phyloP scores from a whole-genome alignment of 2,797 vertebrate genomes.

The Sphenodon punctatus region DNA sequence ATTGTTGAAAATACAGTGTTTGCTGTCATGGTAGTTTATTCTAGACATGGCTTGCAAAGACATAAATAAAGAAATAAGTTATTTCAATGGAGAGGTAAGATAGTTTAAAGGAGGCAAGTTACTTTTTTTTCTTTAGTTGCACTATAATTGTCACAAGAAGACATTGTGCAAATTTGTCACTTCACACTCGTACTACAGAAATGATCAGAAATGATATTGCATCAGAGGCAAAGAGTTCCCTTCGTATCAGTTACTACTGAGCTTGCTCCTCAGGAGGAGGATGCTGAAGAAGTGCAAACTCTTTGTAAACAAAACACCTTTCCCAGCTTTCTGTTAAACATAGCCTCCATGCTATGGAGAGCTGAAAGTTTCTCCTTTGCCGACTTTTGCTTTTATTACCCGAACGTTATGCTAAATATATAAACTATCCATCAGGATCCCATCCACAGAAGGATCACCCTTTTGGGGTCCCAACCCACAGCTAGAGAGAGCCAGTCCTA shows the following conservation, averaged over 20 bases:
- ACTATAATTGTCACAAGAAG: neutral
- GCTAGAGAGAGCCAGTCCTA: neutral
- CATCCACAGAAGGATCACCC: too few relatives aligned
- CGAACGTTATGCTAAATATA: too few relatives aligned
- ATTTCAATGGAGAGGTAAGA: neutral
- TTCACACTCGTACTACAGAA: neutral
- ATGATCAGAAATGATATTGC: neutral
- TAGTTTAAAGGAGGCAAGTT: neutral
- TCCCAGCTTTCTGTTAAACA: neutral
- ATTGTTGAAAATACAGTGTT: neutral
- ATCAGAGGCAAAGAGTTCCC: neutral
- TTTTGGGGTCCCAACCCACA: too few relatives aligned
- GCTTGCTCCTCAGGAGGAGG: too few relatives aligned
- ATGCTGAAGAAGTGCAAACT: too few relatives aligned
- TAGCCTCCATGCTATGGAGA: neutral
- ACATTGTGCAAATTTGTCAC: rapidly evolving
- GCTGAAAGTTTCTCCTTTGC: neutral
- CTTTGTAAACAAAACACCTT: too few relatives aligned
- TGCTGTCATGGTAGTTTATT: too few relatives aligned
- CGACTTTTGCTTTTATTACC: neutral
- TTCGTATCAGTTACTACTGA: too few relatives aligned
- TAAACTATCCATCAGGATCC: too few relatives aligned
- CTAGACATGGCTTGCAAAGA: neutral
- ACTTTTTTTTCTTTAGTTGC: neutral
- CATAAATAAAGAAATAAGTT: neutral